A percentile compares a stretch with the other conserved stretches of the same genome.
phyloP scores from a whole-genome alignment of 2,797 vertebrate genomes.

The Melanotaenia parkinsoni region DNA sequence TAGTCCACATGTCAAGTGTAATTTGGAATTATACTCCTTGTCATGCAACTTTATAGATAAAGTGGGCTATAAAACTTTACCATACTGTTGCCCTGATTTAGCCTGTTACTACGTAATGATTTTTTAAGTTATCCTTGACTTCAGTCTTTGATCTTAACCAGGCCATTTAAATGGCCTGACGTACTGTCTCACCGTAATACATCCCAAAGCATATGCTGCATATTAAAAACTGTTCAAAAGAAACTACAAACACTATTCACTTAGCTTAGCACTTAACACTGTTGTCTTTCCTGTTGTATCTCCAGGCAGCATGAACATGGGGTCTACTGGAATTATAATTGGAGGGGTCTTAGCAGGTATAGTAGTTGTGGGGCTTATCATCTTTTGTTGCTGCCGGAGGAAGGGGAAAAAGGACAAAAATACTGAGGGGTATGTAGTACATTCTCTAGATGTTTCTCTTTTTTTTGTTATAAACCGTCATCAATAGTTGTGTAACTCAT shows the following conservation, averaged over 20 bases:
- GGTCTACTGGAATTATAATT: constrained; percentile 83
- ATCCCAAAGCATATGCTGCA: not conserved
- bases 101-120: not conserved
- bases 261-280: not conserved
- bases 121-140: not conserved
- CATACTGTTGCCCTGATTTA: not conserved
- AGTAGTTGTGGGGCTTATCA: constrained; percentile 79
- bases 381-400: constrained; percentile 87
- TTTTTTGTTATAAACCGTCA: not conserved
- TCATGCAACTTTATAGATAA: too few species aligned
- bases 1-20: too few species aligned
- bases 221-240: not conserved
- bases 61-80: too few species aligned
- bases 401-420: constrained; percentile 61
- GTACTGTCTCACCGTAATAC: not conserved
- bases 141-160: constrained; percentile 1
- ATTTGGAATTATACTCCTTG: too few species aligned
- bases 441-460: not conserved
- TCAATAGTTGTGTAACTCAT: not conserved
- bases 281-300: constrained; percentile 2
- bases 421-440: constrained; percentile 82
- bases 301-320: constrained; percentile 88
- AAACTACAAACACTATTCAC: not conserved
- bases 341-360: constrained; percentile 82
- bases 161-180: not conserved